Evolutionary conservation across 35 echinoderm and acorn worm species (phyloP), one percentile per base, ranked within the genome.

Genomic region (Ptychodera flava): DNA sequence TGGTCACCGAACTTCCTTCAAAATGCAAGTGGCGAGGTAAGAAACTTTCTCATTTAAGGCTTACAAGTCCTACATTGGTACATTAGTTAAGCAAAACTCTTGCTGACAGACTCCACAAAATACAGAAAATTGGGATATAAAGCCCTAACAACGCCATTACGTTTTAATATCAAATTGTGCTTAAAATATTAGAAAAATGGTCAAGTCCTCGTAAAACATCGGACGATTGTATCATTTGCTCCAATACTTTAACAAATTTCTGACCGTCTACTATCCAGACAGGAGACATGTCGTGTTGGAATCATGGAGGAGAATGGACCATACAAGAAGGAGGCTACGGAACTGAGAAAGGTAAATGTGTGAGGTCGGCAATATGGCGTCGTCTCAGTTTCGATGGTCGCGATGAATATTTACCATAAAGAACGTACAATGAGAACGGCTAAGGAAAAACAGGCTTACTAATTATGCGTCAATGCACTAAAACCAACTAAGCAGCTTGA

Each of bases 11-110:
- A 97, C 78, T 89, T 97, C 16, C 38, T 97, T 31, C 82, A 93
- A 82, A 97, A 97, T 84, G 88, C 94, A 30, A 88, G 91, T 1
- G 94, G 94, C 37, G 91, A 97, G 91, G 94, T 97, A 86, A 79
- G 92, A 1, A n/a, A 27, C 32, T 30, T 16, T 27, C 0, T 16
- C 38, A 35, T 28, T 0, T 88, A 27, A 28, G 1, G 1, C 33
- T 28, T 80, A 80, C 32, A 15, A 15, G 15, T 15, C n/a, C n/a
- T 77, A 15, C 75, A 15, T 15, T 77, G 75, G 15, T 77, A 15
- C n/a, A 77, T 15, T 77, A 77, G n/a, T 15, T n/a, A n/a, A 15
- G 15, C 75, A 15, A 15, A 15, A 15, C n/a, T n/a, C 15, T 77
- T 77, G 15, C n/a, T 15, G 15, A 77, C n/a, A 77, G n/a, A 15